Conservation (phyloP, 37 sponge, comb jelly and placozoan species). For the Aphrocallistes beatrix region DNA sequence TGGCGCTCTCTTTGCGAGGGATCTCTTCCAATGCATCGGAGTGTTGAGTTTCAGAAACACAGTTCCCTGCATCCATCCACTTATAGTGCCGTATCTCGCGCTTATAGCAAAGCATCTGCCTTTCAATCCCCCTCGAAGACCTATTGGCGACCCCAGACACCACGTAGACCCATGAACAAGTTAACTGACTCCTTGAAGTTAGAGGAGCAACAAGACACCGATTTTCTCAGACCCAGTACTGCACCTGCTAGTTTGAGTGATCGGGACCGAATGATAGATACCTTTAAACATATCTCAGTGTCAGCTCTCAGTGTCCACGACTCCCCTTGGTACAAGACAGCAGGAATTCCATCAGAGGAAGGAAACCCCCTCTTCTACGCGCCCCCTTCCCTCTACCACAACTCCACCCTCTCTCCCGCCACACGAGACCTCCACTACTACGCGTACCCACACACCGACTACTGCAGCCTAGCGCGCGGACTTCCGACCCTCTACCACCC, state of each 20-base stretch:
- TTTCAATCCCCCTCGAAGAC: neutral
- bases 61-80: neutral
- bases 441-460: slow-evolving; percentile 12
- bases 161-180: neutral
- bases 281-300: neutral
- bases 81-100: neutral
- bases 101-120: neutral
- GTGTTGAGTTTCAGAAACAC: neutral
- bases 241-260: neutral
- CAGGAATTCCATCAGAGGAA: neutral
- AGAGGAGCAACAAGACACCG: neutral
- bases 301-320: neutral
- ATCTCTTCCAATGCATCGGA: neutral
- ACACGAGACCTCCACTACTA: neutral
- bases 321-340: neutral
- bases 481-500: neutral
- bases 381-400: neutral
- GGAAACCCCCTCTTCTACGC: neutral
- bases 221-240: neutral
- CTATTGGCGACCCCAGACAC: neutral
- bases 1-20: slow-evolving; percentile 9
- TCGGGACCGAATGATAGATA: neutral
- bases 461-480: neutral
- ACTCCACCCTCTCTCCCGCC: neutral
- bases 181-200: neutral